These are phyloP conservation scores for Aeoliscus strigatus DNA, from an alignment of 2,797 vertebrate species.

Conservation along the genomic window DNA sequence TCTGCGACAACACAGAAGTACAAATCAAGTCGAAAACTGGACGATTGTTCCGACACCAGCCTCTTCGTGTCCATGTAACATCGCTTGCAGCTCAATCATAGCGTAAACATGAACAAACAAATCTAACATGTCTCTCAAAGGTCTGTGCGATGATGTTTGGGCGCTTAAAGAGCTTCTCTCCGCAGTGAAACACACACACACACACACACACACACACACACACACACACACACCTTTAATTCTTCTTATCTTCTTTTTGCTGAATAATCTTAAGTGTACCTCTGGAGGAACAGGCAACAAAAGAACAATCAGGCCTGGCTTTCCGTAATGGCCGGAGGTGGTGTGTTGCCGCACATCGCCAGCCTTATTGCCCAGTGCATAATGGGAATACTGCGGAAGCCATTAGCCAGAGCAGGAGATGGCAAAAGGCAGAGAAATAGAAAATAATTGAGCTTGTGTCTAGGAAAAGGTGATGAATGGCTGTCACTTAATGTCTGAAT, in stretches of 20 bases:
- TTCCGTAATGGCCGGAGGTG: constrained; percentile 44
- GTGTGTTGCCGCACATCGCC: constrained; percentile 58
- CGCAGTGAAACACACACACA: not conserved
- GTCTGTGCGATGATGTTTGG: not conserved
- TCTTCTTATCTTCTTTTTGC: not conserved
- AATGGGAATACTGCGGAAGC: constrained; percentile 41
- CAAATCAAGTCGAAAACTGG: no score
- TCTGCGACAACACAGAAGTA: no score
- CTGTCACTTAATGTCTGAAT: constrained; percentile 33
- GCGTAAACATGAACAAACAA: no score
- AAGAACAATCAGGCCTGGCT: constrained; percentile 29
- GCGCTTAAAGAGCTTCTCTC: not conserved
- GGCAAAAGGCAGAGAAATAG: constrained; percentile 21
- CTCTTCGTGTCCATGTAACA: no score
- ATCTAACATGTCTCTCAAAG: constrained; percentile 3
- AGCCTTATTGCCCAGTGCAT: constrained; percentile 43
- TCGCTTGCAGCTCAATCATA: no score
- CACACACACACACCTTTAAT: not conserved
- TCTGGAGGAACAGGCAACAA: constrained; percentile 33
- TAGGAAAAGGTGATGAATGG: constrained; percentile 50
- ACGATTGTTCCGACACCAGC: no score
- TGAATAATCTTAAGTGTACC: constrained; percentile 26
- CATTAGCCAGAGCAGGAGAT: constrained; percentile 48
- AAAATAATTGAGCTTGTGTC: constrained; percentile 44
- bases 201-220: no score